Evolutionary conservation across 1,140 invertebrate genomes (phyloP).

Genomic region (Scaptomyza graminum): DNA sequence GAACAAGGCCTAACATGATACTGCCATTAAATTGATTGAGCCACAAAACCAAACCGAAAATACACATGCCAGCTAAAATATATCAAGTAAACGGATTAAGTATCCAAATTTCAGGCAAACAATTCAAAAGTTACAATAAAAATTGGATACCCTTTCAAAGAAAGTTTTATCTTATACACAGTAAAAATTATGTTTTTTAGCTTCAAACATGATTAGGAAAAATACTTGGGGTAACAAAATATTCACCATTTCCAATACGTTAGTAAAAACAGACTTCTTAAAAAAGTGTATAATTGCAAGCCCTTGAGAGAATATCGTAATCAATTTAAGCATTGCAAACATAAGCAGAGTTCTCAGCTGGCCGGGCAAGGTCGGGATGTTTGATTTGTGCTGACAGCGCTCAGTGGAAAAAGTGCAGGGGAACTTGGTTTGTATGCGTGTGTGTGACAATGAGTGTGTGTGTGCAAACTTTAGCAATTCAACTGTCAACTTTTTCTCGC

Average conservation of each 20-base stretch:
- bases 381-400: slow-evolving; percentile 45
- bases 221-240: too few relatives aligned
- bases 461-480: slow-evolving; percentile 43
- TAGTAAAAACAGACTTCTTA: neutral
- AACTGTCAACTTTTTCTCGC: slow-evolving; percentile 35
- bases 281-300: slow-evolving; percentile 40
- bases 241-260: neutral
- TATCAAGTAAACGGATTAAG: slow-evolving; percentile 71
- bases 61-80: slow-evolving; percentile 56
- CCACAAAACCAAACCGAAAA: slow-evolving; percentile 71
- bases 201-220: too few relatives aligned
- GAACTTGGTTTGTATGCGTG: slow-evolving; percentile 8
- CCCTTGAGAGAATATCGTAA: slow-evolving; percentile 47
- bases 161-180: neutral
- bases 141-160: slow-evolving; percentile 4
- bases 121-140: neutral
- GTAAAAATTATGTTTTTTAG: too few relatives aligned
- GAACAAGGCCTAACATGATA: slow-evolving; percentile 70
- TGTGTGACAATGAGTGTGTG: slow-evolving; percentile 3
- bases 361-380: slow-evolving; percentile 35
- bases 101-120: slow-evolving; percentile 40
- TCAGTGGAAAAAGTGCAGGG: neutral
- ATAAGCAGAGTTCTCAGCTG: slow-evolving; percentile 43
- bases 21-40: slow-evolving; percentile 75
- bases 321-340: slow-evolving; percentile 59